A percentile compares a stretch with the other conserved stretches of the same genome.
Conservation (phyloP, 1,140 invertebrate species). For the Cherax quadricarinatus region DNA sequence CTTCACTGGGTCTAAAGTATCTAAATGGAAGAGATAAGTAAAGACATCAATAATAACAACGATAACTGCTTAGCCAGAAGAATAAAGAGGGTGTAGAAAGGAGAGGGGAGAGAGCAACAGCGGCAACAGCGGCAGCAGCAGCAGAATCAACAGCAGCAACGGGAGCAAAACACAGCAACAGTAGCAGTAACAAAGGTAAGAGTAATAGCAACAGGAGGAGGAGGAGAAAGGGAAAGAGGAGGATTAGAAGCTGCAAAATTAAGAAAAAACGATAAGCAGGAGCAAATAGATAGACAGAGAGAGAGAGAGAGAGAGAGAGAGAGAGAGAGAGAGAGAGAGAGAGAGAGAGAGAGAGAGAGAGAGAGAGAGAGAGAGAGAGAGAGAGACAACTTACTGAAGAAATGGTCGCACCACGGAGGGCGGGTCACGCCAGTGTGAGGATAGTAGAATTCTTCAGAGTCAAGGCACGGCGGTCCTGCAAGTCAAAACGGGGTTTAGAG, state of each 20-base stretch:
- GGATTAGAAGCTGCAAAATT: background rate
- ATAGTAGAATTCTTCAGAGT: conserved; percentile 73
- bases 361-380: conserved; percentile 55
- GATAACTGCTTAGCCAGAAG: background rate
- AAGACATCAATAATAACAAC: background rate
- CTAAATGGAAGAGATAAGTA: background rate
- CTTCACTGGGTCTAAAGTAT: too few relatives aligned
- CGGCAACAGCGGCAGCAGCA: background rate
- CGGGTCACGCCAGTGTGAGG: conserved; percentile 72
- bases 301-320: conserved; percentile 23
- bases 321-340: conserved; percentile 23
- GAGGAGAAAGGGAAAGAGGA: background rate
- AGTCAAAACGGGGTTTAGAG: conserved; percentile 69
- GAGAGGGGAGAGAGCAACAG: background rate
- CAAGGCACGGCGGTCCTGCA: conserved; percentile 72
- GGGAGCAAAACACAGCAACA: too few relatives aligned
- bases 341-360: conserved; percentile 25
- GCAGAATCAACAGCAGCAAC: background rate
- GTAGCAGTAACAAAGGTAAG: background rate
- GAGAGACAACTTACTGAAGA: conserved; percentile 50
- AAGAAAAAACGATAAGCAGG: background rate
- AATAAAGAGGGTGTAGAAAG: background rate
- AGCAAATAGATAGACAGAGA: too few relatives aligned
- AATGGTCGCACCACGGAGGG: conserved; percentile 72
- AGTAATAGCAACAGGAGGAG: background rate